These are phyloP conservation scores for Apamea monoglypha DNA, from an alignment of 2,888 invertebrate species.

Conservation along the genomic window DNA sequence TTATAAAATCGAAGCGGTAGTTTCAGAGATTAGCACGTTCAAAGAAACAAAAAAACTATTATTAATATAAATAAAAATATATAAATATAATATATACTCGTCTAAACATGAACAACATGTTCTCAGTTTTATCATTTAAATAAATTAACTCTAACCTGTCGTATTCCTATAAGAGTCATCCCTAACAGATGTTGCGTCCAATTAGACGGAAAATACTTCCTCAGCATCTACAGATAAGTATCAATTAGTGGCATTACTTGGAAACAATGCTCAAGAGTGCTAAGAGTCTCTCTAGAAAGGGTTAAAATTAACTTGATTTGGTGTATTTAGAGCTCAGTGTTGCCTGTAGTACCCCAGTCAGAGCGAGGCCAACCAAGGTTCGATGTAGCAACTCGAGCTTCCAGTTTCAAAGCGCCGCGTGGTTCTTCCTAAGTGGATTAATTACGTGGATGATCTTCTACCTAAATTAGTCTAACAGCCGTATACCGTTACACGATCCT, in stretches of 20 bases:
- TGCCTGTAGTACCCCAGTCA: constrained; percentile 25
- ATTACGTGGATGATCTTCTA: constrained; percentile 86
- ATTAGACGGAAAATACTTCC: constrained; percentile 10
- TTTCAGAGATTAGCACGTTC: too few relatives aligned
- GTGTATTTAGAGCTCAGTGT: constrained; percentile 38
- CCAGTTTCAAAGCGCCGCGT: constrained; percentile 82
- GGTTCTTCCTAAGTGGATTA: constrained; percentile 86
- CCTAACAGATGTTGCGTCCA: constrained; percentile 1
- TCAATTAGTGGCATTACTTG: constrained; percentile 3
- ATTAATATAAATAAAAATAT: too few relatives aligned
- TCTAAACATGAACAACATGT: not conserved
- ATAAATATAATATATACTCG: not conserved
- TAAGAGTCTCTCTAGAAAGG: not conserved
- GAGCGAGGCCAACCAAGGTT: constrained; percentile 65
- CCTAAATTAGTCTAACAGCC: constrained; percentile 85
- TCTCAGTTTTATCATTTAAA: constrained; percentile 3
- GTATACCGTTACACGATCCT: constrained; percentile 75
- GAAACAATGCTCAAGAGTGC: constrained; percentile 8
- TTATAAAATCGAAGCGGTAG: not conserved
- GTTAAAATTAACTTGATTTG: constrained; percentile 47
- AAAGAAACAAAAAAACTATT: too few relatives aligned
- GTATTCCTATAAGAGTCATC: not conserved
- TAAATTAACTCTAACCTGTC: not conserved
- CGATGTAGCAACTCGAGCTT: constrained; percentile 72
- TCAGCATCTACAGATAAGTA: not conserved